Conservation (phyloP, 2,113 vertebrate genomes). For the Phasianus colchicus region DNA sequence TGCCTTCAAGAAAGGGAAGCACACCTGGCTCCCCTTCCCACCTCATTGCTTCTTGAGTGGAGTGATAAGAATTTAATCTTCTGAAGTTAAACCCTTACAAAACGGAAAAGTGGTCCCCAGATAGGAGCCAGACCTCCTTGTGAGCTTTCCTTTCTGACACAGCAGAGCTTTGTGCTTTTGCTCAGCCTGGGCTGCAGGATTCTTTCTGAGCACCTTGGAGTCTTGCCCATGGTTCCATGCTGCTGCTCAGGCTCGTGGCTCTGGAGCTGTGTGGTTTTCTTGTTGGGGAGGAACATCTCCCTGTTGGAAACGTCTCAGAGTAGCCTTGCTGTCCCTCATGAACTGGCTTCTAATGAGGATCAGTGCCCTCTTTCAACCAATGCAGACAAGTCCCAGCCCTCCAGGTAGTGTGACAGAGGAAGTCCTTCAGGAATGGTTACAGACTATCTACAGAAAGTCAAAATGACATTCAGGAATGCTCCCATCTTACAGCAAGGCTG, state of each 20-base stretch:
- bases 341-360: background rate
- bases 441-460: background rate
- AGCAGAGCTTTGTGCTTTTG: background rate
- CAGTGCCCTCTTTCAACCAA: background rate
- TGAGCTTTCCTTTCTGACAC: background rate
- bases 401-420: background rate
- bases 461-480: background rate
- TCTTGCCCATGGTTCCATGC: background rate
- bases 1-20: background rate
- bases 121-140: rapidly evolving
- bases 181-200: background rate
- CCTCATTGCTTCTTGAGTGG: background rate
- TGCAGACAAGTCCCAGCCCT: background rate
- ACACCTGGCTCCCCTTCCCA: background rate
- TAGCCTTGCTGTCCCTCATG: background rate
- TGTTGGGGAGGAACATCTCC: background rate
- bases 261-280: rapidly evolving
- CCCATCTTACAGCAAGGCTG: background rate
- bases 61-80: background rate
- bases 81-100: background rate
- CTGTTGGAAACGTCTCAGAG: background rate
- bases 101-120: background rate
- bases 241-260: background rate
- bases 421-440: background rate
- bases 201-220: background rate